phyloP scores from a whole-genome alignment of 53 echinoderm and acorn worm genomes.

The Holothuria leucospilota region DNA sequence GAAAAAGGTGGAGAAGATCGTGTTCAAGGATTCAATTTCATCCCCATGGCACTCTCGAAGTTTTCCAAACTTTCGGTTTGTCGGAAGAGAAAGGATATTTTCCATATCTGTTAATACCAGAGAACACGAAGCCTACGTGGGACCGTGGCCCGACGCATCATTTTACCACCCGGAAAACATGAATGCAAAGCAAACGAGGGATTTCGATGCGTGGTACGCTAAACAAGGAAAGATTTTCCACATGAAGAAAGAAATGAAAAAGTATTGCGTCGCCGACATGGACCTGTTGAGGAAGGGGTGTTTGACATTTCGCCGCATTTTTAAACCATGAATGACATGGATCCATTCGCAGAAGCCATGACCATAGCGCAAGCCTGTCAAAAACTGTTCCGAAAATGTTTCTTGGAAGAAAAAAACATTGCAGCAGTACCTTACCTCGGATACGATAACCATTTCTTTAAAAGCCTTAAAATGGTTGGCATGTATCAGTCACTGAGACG shows the following conservation, averaged over 20 bases:
- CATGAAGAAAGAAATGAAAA: too few relatives aligned
- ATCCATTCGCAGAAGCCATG: too few relatives aligned
- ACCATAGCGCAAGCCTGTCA: too few relatives aligned
- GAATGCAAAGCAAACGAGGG: not conserved
- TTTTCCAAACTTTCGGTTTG: conserved; percentile 48
- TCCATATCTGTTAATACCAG: conserved; percentile 49
- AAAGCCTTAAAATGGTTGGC: too few relatives aligned
- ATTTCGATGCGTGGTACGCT: conserved; percentile 15
- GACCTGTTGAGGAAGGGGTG: conserved; percentile 52
- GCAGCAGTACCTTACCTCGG: not conserved
- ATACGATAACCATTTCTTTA: conserved; percentile 28
- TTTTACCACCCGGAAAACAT: conserved; percentile 42
- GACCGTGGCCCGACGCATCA: not conserved
- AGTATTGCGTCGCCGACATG: conserved; percentile 59
- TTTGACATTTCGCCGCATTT: conserved; percentile 31
- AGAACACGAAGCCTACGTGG: not conserved
- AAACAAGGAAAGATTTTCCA: conserved; percentile 10
- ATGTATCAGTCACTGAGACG: conserved; percentile 8
- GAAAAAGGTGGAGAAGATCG: conserved; percentile 4
- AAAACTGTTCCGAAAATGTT: conserved; percentile 58
- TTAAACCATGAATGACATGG: conserved; percentile 6
- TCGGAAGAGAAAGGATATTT: conserved; percentile 52
- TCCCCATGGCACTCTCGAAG: conserved; percentile 65
- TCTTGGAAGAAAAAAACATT: conserved; percentile 53
- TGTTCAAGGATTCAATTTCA: conserved; percentile 71